Conservation (phyloP, 2,888 invertebrate genomes). For the Papilio protenor region DNA sequence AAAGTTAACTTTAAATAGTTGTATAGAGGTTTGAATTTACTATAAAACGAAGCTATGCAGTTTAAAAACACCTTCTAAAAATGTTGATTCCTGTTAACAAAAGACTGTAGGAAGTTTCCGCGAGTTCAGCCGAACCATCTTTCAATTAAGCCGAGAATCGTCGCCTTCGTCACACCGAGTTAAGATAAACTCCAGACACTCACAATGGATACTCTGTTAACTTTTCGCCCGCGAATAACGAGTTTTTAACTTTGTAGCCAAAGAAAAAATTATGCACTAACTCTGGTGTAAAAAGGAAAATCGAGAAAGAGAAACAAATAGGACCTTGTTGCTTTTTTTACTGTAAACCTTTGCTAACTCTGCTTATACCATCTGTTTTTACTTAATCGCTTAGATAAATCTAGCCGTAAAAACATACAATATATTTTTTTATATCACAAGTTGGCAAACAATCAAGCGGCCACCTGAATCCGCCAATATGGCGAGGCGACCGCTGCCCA, state of each 20-base stretch:
- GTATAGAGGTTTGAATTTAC: background rate
- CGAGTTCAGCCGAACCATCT: slow-evolving; percentile 47
- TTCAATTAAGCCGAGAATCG: slow-evolving; percentile 53
- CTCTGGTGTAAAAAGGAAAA: background rate
- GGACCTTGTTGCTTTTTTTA: no score
- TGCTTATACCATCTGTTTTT: no score
- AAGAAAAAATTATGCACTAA: background rate
- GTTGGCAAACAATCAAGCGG: no score
- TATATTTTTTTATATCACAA: no score
- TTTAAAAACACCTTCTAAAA: slow-evolving; percentile 8
- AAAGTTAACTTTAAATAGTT: background rate
- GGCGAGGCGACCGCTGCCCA: no score
- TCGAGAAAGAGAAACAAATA: background rate
- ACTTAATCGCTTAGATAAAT: no score
- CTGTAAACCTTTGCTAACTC: no score
- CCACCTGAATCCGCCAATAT: no score
- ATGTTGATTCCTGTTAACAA: slow-evolving; percentile 15
- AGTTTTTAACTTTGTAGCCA: slow-evolving; percentile 83
- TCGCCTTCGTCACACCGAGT: slow-evolving; percentile 53
- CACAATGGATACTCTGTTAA: slow-evolving; percentile 78
- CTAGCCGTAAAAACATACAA: no score
- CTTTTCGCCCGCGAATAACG: slow-evolving; percentile 80
- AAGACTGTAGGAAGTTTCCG: slow-evolving; percentile 40
- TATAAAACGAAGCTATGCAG: background rate
- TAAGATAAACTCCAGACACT: slow-evolving; percentile 72